Evolutionary conservation across 2,888 invertebrate genomes (phyloP), one percentile per base, ranked within the genome.

Genomic region (Oscheius sp.): DNA sequence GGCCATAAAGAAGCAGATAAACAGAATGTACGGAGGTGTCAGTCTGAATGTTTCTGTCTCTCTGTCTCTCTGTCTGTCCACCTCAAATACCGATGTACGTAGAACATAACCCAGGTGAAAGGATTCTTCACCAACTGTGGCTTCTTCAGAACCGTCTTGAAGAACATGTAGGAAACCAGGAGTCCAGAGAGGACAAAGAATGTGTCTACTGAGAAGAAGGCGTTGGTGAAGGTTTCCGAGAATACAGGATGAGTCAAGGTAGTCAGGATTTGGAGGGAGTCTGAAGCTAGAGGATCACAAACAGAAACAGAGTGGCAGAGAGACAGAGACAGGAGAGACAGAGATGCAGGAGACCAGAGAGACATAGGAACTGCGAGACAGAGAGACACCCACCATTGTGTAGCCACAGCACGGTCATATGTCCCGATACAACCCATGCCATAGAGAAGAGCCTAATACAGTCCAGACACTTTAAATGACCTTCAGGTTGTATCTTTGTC

Each of bases 11-110:
- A 60, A 60, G n/a, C 9, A 60, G 59, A 60, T 37, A n/a, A 60
- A 60, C 10, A 60, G 35, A 35, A 60, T 35, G 59, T 60, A 60
- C 10, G 59, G 59, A 60, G 59, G 59, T 33, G 59, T 60, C n/a
- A 60, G 59, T 37, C 59, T 35, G 33, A 60, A 37, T 29, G 1
- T 1, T 21, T 5, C 9, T 13, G 53, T 1, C 21, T 7, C 42
- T 42, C 3, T 42, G 42, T 42, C 42, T 7, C 29, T 9, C 13
- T 3, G 3, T 32, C 21, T 21, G 21, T 21, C 21, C 47, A 80
- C 80, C 80, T 63, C 1, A 82, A 53, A 51, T 80, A 77, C 58
- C 85, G 75, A 73, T 85, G 85, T 57, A 84, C 78, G 55, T 85
- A 85, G 76, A 79, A 83, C 32, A 85, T 42, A 11, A 83, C 70